A percentile compares a stretch with the other conserved stretches of the same genome.
These are phyloP conservation scores for Herminia tarsipennalis DNA, from an alignment of 2,888 invertebrate species.

Conservation along the genomic window DNA sequence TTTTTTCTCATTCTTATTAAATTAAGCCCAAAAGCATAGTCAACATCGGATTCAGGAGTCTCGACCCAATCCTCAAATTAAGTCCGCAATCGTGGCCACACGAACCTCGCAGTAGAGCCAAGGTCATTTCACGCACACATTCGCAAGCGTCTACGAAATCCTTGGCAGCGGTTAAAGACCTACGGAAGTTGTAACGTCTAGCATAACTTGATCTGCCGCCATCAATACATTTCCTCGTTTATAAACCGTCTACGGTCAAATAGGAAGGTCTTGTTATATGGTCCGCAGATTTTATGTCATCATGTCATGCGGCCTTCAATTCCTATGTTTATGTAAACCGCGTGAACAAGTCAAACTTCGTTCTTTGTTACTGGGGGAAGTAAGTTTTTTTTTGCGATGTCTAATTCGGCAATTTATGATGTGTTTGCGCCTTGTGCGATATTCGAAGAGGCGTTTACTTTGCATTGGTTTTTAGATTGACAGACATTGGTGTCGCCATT, in stretches of 20 bases:
- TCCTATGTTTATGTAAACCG: conserved; percentile 69
- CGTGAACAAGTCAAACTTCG: conserved; percentile 61
- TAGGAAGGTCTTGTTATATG: conserved; percentile 44
- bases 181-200: conserved; percentile 73
- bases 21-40: too few relatives aligned
- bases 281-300: conserved; percentile 71
- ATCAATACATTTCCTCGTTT: conserved; percentile 54
- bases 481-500: conserved; percentile 12
- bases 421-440: conserved; percentile 24
- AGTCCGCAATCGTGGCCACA: conserved; percentile 47
- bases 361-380: conserved; percentile 48
- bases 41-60: too few relatives aligned
- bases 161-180: conserved; percentile 76
- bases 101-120: conserved; percentile 70
- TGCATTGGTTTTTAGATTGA: conserved; percentile 19
- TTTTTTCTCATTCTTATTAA: too few relatives aligned
- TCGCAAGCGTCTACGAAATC: conserved; percentile 69
- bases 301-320: conserved; percentile 69
- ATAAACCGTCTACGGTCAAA: conserved; percentile 31
- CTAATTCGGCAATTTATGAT: conserved; percentile 23
- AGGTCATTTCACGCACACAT: conserved; percentile 72
- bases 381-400: conserved; percentile 32
- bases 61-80: conserved; percentile 38
- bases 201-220: conserved; percentile 56
- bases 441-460: conserved; percentile 17